Conservation (phyloP, 2,797 vertebrate genomes). For the Okamejei kenojei region DNA sequence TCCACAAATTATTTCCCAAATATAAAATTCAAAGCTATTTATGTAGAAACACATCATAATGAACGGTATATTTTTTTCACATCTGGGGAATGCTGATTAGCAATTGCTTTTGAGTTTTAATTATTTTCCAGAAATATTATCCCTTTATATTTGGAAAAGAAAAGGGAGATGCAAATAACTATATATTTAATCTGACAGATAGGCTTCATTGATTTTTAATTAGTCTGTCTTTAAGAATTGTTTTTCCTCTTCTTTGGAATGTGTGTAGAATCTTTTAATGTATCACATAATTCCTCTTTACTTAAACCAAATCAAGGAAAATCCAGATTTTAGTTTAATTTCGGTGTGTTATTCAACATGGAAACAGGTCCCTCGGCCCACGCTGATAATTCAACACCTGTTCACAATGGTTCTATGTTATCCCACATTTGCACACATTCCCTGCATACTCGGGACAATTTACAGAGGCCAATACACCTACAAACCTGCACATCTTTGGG, state of each 20-base stretch:
- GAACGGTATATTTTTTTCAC: background rate
- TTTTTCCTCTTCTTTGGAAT: background rate
- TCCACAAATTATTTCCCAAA: background rate
- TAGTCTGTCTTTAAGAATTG: background rate
- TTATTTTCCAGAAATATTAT: background rate
- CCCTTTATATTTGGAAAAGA: background rate
- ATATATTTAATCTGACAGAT: background rate
- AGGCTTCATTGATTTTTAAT: background rate
- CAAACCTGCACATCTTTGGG: too few species aligned
- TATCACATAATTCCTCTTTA: background rate
- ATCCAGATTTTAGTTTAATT: too few species aligned
- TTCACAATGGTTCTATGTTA: too few species aligned
- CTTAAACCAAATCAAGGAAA: background rate
- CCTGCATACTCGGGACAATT: too few species aligned
- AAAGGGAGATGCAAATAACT: background rate
- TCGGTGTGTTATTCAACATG: too few species aligned
- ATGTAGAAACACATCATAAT: background rate
- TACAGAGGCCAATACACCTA: too few species aligned
- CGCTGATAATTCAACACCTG: too few species aligned
- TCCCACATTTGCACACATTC: too few species aligned
- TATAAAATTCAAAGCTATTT: background rate
- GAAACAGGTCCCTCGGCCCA: too few species aligned
- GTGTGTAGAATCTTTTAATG: background rate
- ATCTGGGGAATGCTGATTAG: background rate
- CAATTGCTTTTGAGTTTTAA: slow-evolving; percentile 11